Percentiles rank a stretch among this genome's conserved stretches.
Conservation (phyloP, 2,113 vertebrate genomes). For the Syngnathoides biaculeatus region DNA sequence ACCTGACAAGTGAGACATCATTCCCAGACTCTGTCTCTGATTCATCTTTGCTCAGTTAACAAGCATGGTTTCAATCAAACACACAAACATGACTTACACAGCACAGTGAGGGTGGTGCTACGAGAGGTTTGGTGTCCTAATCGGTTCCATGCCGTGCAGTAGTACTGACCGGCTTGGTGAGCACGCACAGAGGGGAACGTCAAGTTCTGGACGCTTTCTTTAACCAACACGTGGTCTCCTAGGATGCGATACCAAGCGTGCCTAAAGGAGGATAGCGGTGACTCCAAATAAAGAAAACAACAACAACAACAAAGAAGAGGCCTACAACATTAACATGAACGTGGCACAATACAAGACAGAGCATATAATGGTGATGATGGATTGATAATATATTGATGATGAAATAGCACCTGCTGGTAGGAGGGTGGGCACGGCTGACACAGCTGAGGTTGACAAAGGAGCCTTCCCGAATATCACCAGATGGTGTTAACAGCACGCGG, state of each 20-base stretch:
- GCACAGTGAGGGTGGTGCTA: slow-evolving; percentile 52
- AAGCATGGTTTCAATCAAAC: not conserved
- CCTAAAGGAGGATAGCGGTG: slow-evolving; percentile 30
- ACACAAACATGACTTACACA: slow-evolving; percentile 65
- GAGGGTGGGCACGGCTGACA: slow-evolving; percentile 62
- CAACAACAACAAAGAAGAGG: not conserved
- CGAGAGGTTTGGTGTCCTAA: slow-evolving; percentile 67
- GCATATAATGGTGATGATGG: not conserved
- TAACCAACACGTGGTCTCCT: slow-evolving; percentile 61
- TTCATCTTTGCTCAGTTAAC: not conserved
- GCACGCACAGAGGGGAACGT: slow-evolving; percentile 60
- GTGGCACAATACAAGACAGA: not conserved
- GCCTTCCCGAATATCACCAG: slow-evolving; percentile 71
- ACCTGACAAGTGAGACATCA: not conserved
- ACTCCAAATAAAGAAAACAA: not conserved
- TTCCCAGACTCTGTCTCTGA: not conserved
- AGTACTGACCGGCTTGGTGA: slow-evolving; percentile 70
- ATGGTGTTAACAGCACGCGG: slow-evolving; percentile 56
- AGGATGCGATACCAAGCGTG: slow-evolving; percentile 68
- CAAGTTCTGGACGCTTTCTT: slow-evolving; percentile 64
- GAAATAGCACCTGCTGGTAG: slow-evolving; percentile 45
- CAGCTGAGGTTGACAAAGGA: slow-evolving; percentile 68
- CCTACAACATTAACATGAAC: not conserved
- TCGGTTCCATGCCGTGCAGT: slow-evolving; percentile 66
- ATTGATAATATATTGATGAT: not conserved